These are phyloP conservation scores for Oncorhynchus mykiss DNA, from an alignment of 2,113 vertebrate genomes.

Conservation along the genomic window DNA sequence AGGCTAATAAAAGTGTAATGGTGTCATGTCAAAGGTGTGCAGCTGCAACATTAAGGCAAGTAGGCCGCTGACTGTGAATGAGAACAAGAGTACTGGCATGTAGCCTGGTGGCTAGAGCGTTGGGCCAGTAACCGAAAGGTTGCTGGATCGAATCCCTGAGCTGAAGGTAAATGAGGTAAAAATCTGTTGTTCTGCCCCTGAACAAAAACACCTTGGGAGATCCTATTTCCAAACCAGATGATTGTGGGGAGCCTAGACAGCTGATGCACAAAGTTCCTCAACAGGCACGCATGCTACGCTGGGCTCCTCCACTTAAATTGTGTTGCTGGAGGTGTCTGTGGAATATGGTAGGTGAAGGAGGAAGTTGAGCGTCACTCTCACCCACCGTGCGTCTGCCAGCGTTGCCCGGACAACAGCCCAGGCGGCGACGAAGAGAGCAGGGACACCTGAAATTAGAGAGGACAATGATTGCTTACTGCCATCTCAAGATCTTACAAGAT, in stretches of 20 bases:
- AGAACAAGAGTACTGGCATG: neutral
- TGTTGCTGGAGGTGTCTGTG: neutral
- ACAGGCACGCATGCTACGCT: neutral
- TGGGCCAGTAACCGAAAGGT: no score
- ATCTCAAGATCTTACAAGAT: no score
- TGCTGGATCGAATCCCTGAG: no score
- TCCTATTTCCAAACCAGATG: neutral
- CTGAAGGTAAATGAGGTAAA: no score
- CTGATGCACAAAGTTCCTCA: neutral
- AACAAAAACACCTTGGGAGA: neutral
- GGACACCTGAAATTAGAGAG: conserved; percentile 78
- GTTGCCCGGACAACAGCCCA: conserved; percentile 83
- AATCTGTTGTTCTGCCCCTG: no score
- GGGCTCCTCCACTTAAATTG: no score
- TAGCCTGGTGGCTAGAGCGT: no score
- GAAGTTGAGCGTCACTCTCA: conserved; percentile 51
- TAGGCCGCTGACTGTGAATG: neutral
- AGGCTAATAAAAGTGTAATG: neutral
- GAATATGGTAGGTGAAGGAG: neutral
- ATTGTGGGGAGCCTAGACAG: neutral
- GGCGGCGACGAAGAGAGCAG: conserved; percentile 80
- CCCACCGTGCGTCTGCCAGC: conserved; percentile 84
- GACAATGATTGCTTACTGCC: neutral
- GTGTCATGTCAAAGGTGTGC: neutral
- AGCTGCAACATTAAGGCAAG: neutral